Evolutionary conservation across 2,113 vertebrate species (phyloP).

Genomic region (Microcebus lehilahytsara): DNA sequence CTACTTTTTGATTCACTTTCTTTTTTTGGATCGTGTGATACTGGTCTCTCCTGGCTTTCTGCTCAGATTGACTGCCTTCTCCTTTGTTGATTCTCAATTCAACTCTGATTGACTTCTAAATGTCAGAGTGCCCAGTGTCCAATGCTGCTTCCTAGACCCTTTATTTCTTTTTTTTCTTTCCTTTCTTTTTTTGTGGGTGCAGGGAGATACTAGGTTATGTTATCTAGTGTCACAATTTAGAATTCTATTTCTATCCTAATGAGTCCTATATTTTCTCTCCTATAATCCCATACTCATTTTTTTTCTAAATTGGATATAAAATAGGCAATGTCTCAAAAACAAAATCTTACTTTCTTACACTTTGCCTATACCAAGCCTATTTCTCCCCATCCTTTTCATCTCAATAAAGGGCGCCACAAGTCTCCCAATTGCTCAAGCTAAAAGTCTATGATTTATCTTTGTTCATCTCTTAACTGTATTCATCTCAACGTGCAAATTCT

Average conservation of each 20-base stretch:
- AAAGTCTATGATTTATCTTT: background rate
- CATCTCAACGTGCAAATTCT: background rate
- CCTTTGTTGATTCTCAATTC: background rate
- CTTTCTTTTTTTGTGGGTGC: no score
- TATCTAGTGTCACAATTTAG: background rate
- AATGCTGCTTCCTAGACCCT: background rate
- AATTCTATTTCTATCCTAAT: background rate
- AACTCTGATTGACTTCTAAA: background rate
- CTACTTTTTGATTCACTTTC: background rate
- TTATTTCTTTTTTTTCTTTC: background rate
- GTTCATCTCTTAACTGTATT: background rate
- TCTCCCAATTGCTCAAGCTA: background rate
- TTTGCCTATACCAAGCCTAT: background rate
- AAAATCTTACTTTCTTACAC: background rate
- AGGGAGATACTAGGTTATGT: no score
- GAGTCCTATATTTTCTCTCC: background rate
- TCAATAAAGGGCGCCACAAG: background rate
- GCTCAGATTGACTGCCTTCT: background rate
- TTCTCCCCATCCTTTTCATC: background rate
- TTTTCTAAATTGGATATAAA: background rate
- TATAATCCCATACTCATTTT: background rate
- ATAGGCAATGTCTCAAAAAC: background rate
- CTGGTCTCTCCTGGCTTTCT: background rate
- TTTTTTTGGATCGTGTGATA: background rate
- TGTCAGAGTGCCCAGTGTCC: background rate